Conservation (phyloP, 2,888 invertebrate species). For the Volucella inflata region DNA sequence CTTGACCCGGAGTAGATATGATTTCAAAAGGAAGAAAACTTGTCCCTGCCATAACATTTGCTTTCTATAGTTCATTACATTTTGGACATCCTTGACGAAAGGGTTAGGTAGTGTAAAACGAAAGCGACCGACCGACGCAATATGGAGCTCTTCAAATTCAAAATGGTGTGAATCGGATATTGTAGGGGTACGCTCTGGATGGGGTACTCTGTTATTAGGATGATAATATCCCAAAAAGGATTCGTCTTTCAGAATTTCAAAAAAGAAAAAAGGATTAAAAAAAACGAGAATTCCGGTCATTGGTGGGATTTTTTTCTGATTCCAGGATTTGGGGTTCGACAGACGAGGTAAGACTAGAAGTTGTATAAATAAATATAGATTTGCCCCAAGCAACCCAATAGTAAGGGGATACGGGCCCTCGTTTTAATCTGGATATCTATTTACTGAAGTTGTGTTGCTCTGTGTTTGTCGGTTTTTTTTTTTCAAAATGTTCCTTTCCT, state of each 20-base stretch:
- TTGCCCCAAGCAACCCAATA: slow-evolving; percentile 56
- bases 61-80: slow-evolving; percentile 41
- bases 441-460: slow-evolving; percentile 35
- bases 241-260: slow-evolving; percentile 32
- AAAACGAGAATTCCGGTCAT: slow-evolving; percentile 27
- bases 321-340: neutral
- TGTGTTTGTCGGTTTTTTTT: slow-evolving; percentile 21
- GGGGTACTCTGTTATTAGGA: slow-evolving; percentile 47
- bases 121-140: slow-evolving; percentile 31
- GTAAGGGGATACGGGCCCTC: slow-evolving; percentile 68
- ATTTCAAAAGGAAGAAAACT: slow-evolving; percentile 66
- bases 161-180: slow-evolving; percentile 74
- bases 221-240: slow-evolving; percentile 55
- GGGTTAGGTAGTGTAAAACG: slow-evolving; percentile 49
- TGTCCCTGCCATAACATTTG: slow-evolving; percentile 33
- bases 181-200: slow-evolving; percentile 12
- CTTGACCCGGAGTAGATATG: slow-evolving; percentile 68
- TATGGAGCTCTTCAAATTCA: slow-evolving; percentile 70
- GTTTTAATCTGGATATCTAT: slow-evolving; percentile 65
- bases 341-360: slow-evolving; percentile 24
- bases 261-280: slow-evolving; percentile 7
- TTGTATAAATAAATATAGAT: slow-evolving; percentile 70
- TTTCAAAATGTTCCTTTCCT: neutral
- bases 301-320: slow-evolving; percentile 22
- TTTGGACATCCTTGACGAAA: slow-evolving; percentile 56